Conservation (phyloP, 2,797 vertebrate species). For the Microctenopoma lineatum region DNA sequence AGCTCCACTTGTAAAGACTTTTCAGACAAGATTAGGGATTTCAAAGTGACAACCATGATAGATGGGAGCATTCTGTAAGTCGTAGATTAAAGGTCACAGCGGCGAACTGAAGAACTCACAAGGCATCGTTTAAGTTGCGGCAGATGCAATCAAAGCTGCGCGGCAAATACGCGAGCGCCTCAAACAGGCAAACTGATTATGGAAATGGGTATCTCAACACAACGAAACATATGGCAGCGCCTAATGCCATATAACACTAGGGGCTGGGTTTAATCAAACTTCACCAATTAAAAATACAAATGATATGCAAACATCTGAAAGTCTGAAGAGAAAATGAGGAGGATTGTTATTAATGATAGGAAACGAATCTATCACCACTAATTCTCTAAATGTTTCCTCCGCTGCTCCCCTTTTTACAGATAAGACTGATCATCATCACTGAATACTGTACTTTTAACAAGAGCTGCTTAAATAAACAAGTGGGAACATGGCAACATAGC, state of each 20-base stretch:
- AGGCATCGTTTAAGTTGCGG: constrained; percentile 80
- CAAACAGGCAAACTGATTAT: constrained; percentile 83
- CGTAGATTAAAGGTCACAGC: constrained; percentile 87
- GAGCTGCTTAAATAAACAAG: constrained; percentile 57
- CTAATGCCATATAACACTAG: constrained; percentile 86
- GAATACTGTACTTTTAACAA: constrained; percentile 34
- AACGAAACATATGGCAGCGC: constrained; percentile 82
- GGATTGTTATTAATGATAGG: constrained; percentile 84
- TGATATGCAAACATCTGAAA: constrained; percentile 86
- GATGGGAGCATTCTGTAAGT: constrained; percentile 84
- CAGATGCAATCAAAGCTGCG: constrained; percentile 82
- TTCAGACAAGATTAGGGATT: constrained; percentile 87
- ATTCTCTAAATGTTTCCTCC: constrained; percentile 73
- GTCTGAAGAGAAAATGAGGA: constrained; percentile 78
- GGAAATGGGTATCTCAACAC: constrained; percentile 81
- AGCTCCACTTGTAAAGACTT: constrained; percentile 85
- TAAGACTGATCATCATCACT: constrained; percentile 67
- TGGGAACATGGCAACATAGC: constrained; percentile 20
- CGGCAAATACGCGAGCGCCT: constrained; percentile 69
- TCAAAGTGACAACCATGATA: constrained; percentile 88
- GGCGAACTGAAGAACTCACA: constrained; percentile 72
- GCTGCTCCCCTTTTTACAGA: constrained; percentile 61
- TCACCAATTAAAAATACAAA: constrained; percentile 86
- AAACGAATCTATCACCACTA: constrained; percentile 66
- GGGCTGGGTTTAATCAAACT: constrained; percentile 88